Base-by-base conservation (phyloP, 2,888 invertebrate genomes). In the Callyntrura guangdongensis region DNA sequence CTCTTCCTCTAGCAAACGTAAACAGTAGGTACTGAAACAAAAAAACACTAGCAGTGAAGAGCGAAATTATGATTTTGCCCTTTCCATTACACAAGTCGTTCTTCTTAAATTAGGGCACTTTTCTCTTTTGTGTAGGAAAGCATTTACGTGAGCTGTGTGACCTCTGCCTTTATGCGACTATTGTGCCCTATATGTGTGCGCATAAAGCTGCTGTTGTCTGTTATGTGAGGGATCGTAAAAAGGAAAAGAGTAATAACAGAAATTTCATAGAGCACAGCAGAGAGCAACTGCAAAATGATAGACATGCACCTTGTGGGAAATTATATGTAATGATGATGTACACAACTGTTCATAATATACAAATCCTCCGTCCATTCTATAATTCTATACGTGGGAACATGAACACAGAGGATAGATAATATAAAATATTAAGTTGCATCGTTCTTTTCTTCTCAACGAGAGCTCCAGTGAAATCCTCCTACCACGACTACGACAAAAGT, bases 381-480 rank as follows among this genome's bases (percentile, higher is more conserved):
- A n/a, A n/a, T n/a, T n/a, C n/a, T n/a, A 36, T 36, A 36, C 36
- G 36, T 4, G 36, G 36, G 14, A 17, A 53, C 64, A 25, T 1
- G 14, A 17, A 53, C 64, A 25, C 11, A 64, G 22, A 22, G 9
- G 14, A 11, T 8, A 20, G n/a, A 17, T 61, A 36, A 17, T 61
- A 36, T 27, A 27, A 36, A 45, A 20, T 8, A 45, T 9, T 69
- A 20, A 74, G 72, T 17, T 74, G 47, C 49, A 53, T 77, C 53
- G 22, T 14, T 77, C 25, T 22, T 74, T 17, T 17, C 12, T 45
- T 9, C 36, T 36, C 17, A 9, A 67, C 27, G 25, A 61, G 72
- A 45, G 45, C 72, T 77, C 77, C 77, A 77, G 77, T 25, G 53
- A 77, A 77, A 77, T 53, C 25, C 77, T 77, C 53, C 77, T 77